A percentile compares a stretch with the other conserved stretches of the same genome.
Conservation (phyloP, 1,140 invertebrate genomes). For the Scaptodrosophila lebanonensis region DNA sequence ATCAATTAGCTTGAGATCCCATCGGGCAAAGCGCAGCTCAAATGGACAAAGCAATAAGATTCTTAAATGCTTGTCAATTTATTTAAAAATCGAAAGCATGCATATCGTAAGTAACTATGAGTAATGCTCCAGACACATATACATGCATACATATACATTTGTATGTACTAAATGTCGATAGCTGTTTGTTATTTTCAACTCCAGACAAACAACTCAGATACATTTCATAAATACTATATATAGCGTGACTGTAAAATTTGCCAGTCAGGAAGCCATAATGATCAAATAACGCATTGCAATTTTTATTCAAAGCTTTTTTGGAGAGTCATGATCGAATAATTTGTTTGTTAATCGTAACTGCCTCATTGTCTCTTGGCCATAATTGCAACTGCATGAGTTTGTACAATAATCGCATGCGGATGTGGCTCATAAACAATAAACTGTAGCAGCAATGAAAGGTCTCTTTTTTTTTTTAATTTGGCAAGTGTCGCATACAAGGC, state of each 20-base stretch:
- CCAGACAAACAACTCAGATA: no score
- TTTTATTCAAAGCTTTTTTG: slow-evolving; percentile 12
- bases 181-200: no score
- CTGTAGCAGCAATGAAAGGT: no score
- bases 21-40: not conserved
- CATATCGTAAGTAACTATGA: not conserved
- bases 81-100: not conserved
- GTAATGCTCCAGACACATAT: no score
- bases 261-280: slow-evolving; percentile 1
- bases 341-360: slow-evolving; percentile 20
- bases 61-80: slow-evolving; percentile 4
- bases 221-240: no score
- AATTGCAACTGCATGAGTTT: slow-evolving; percentile 36
- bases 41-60: not conserved
- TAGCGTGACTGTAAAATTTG: slow-evolving; percentile 33
- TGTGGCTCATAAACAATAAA: slow-evolving; percentile 24
- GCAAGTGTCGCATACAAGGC: slow-evolving; percentile 12
- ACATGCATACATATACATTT: no score
- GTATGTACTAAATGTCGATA: no score
- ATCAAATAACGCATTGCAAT: slow-evolving; percentile 23
- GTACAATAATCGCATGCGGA: slow-evolving; percentile 10
- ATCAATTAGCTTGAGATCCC: slow-evolving; percentile 9
- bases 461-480: slow-evolving; percentile 8
- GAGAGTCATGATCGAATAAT: slow-evolving; percentile 31
- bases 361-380: no score